Percentiles rank a stretch among this genome's conserved stretches.
Conservation (phyloP, 2,888 invertebrate genomes). For the Zaprionus lineosus region DNA sequence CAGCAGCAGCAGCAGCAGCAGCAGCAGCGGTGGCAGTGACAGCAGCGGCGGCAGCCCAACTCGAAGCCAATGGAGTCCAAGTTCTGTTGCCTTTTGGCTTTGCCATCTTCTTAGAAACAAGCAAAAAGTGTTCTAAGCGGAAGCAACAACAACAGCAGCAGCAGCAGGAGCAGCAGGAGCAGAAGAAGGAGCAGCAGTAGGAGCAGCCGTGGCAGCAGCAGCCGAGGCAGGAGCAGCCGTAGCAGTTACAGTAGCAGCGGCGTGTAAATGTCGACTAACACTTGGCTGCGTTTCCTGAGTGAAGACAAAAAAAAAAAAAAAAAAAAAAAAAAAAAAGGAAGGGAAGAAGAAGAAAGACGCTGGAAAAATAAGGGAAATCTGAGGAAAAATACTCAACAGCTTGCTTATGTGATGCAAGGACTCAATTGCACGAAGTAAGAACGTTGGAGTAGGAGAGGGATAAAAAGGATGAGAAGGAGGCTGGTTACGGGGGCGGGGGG, state of each 20-base stretch:
- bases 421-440: conserved; percentile 47
- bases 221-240: conserved; percentile 5
- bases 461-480: neutral
- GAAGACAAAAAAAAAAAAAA: conserved; percentile 24
- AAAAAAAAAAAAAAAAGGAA: conserved; percentile 10
- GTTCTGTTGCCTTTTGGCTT: conserved; percentile 29
- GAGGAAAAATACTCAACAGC: conserved; percentile 44
- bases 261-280: conserved; percentile 74
- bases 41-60: too few relatives aligned
- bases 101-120: conserved; percentile 23
- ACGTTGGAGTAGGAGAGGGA: neutral
- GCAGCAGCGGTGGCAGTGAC: conserved; percentile 5
- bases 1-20: conserved; percentile 2
- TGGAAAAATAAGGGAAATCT: conserved; percentile 9
- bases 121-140: conserved; percentile 39
- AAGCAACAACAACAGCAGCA: conserved; percentile 35
- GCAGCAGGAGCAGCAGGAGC: conserved; percentile 3
- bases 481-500: too few relatives aligned
- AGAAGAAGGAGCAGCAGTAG: conserved; percentile 7
- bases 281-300: conserved; percentile 68
- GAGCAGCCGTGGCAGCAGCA: conserved; percentile 33
- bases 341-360: too few relatives aligned
- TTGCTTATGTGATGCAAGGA: conserved; percentile 27
- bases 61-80: conserved; percentile 23
- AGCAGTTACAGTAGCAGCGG: conserved; percentile 26